Percentiles rank a stretch among this genome's conserved stretches.
phyloP scores from a whole-genome alignment of 2,888 invertebrate species.

The Hofmannophila pseudospretella region DNA sequence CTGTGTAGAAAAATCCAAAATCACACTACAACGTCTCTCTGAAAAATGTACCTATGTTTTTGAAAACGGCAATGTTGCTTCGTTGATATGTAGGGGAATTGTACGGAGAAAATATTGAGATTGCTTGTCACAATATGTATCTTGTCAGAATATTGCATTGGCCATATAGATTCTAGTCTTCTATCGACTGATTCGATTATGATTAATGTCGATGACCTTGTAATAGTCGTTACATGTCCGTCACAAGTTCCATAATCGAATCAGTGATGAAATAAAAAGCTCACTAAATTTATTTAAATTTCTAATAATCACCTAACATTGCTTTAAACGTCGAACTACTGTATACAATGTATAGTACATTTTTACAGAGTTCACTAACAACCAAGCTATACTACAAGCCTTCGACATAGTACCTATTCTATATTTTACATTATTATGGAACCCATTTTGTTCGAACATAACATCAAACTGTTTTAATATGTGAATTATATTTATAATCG shows the following conservation, averaged over 20 bases:
- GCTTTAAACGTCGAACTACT: constrained; percentile 48
- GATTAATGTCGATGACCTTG: too few relatives aligned
- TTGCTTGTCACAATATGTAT: constrained; percentile 40
- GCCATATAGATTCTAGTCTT: constrained; percentile 1
- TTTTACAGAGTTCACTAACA: constrained; percentile 37
- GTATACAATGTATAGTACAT: constrained; percentile 26
- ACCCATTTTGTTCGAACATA: constrained; percentile 11
- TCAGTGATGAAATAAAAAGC: constrained; percentile 38
- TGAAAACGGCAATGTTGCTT: constrained; percentile 28
- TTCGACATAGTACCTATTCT: not conserved
- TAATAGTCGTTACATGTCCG: too few relatives aligned
- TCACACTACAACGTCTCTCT: not conserved
- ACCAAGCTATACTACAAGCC: constrained; percentile 37
- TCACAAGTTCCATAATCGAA: constrained; percentile 28
- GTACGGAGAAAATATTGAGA: constrained; percentile 41
- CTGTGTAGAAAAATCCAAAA: constrained; percentile 10
- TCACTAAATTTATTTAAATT: constrained; percentile 29
- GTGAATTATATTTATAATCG: constrained; percentile 13
- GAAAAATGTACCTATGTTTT: constrained; percentile 10
- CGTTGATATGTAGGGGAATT: constrained; percentile 61
- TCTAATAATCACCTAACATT: constrained; percentile 46
- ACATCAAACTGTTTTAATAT: constrained; percentile 25
- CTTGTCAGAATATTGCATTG: constrained; percentile 14
- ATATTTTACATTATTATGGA: constrained; percentile 4
- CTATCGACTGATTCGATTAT: constrained; percentile 18